phyloP scores from a whole-genome alignment of 2,797 vertebrate genomes.

The Pipistrellus kuhlii region DNA sequence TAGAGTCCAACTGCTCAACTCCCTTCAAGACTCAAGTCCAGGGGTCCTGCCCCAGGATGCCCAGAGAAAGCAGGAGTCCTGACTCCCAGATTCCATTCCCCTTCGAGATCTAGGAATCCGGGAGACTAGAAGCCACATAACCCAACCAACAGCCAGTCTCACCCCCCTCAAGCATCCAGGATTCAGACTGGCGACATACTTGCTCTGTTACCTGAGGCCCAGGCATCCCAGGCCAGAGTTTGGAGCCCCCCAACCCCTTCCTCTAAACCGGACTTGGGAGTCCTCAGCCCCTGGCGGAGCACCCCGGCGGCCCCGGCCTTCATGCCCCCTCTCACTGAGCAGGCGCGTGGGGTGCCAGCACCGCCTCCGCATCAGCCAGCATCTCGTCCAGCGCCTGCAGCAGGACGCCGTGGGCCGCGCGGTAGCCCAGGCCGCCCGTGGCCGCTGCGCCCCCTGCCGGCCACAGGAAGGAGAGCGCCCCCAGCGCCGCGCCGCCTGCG shows the following conservation, averaged over 20 bases:
- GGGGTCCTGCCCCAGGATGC: neutral
- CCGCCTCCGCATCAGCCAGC: slow-evolving; percentile 78
- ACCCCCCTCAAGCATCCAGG: neutral
- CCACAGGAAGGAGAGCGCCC: slow-evolving; percentile 83
- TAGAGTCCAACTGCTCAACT: neutral
- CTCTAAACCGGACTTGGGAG: neutral
- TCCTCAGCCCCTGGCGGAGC: neutral
- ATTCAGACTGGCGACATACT: neutral
- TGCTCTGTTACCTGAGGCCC: neutral
- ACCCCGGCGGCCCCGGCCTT: neutral
- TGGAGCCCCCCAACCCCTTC: neutral
- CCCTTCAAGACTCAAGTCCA: neutral
- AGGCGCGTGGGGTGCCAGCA: slow-evolving; percentile 60
- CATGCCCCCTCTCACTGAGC: neutral
- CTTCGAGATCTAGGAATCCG: neutral
- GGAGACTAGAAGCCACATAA: neutral
- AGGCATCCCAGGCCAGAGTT: neutral
- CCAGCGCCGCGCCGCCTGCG: slow-evolving; percentile 76
- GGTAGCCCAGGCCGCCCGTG: slow-evolving; percentile 84
- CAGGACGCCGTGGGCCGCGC: slow-evolving; percentile 82
- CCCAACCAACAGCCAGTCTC: neutral
- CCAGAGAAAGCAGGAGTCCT: neutral
- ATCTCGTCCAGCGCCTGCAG: slow-evolving; percentile 84
- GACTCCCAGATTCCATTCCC: neutral
- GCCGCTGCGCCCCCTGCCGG: slow-evolving; percentile 82